Base-by-base conservation (phyloP, 2,113 vertebrate species). In the Melierax canorus region DNA sequence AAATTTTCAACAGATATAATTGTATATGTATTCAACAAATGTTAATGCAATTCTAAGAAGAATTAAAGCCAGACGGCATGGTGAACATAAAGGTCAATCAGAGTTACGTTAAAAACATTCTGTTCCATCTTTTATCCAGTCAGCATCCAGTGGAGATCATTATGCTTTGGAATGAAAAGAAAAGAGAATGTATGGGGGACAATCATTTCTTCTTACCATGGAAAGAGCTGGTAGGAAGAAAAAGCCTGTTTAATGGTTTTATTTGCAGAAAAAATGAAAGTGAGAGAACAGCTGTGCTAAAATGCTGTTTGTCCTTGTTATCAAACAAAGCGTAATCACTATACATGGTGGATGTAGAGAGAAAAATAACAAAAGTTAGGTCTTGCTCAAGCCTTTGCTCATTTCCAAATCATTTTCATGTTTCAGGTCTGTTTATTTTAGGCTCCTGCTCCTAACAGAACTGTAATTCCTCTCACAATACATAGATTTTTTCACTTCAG, bases 11-110 rank as follows among this genome's bases (percentile, higher is more conserved):
- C 77, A 91, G 86, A 87, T 74, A 73, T 46, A 95, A 95, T 93
- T 96, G 72, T 75, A 55, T n/a, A 86, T 46, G 9, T 62, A 91
- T 95, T 96, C 81, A 90, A 84, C 50, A 90, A 75, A 94, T 92
- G 46, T 32, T 90, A 93, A 96, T 64, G 60, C 22, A 89, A 88
- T 95, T 86, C 77, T 55, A 48, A 72, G 51, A 63, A 71, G 68
- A 95, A 92, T 87, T 96, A 95, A 96, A 97, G 64, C 87, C 67
- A 95, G 93, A 90, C 82, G 93, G 83, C 64, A 58, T 75, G 64
- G 38, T 83, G 58, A 97, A 85, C 79, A 92, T 75, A 94, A 98
- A 96, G 69, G 91, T 95, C 96, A 91, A 75, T 84, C 68, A 78
- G 64, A 93, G 56, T 59, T 51, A 45, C 51, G 60, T 69, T 81